Percentiles rank a stretch among this genome's conserved stretches.
These are phyloP conservation scores for Oncorhynchus kisutch DNA, from an alignment of 2,113 vertebrate species.

Conservation along the genomic window DNA sequence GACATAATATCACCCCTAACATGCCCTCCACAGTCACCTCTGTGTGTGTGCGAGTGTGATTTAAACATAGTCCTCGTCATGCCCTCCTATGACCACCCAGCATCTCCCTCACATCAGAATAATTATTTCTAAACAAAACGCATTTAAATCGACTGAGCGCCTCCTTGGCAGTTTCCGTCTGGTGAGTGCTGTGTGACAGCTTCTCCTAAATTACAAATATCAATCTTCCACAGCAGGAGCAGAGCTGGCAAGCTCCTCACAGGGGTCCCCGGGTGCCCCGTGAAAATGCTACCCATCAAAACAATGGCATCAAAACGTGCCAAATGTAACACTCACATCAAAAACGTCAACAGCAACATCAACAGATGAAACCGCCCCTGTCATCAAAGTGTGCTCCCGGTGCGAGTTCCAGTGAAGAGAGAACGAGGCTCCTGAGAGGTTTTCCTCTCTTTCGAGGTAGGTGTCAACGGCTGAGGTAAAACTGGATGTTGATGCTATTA, in stretches of 20 bases:
- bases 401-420: too few relatives aligned
- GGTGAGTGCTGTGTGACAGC: conserved; percentile 69
- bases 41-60: conserved; percentile 1
- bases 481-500: too few relatives aligned
- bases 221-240: conserved; percentile 72
- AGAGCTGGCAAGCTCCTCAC: conserved; percentile 66
- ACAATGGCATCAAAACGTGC: conserved; percentile 62
- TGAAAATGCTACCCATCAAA: conserved; percentile 61
- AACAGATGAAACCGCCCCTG: too few relatives aligned
- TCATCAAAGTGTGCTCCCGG: too few relatives aligned
- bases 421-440: too few relatives aligned
- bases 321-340: too few relatives aligned
- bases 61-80: conserved; percentile 44
- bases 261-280: conserved; percentile 47
- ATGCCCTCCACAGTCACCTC: conserved; percentile 2
- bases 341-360: too few relatives aligned
- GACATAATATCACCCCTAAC: conserved; percentile 8
- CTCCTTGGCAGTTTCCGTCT: conserved; percentile 65
- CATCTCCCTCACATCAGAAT: conserved; percentile 59
- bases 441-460: too few relatives aligned
- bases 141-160: conserved; percentile 69
- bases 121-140: conserved; percentile 73
- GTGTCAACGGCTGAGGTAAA: too few relatives aligned
- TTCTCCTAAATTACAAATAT: conserved; percentile 75
- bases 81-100: conserved; percentile 57